Evolutionary conservation across 2,888 invertebrate species (phyloP).

Genomic region (Callyntrura guangdongensis): DNA sequence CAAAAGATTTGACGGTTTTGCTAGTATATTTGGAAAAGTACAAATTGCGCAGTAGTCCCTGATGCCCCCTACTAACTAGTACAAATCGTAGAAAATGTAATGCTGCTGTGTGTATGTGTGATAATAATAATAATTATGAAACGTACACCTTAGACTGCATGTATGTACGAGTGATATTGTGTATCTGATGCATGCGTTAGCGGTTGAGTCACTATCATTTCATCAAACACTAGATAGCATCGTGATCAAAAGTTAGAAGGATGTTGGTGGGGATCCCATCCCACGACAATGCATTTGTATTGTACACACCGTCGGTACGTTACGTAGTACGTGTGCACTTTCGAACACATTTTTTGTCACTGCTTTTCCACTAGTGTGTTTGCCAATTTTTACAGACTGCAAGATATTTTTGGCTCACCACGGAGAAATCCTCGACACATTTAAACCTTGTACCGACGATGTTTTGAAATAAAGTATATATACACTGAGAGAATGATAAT

Average conservation of each 20-base stretch:
- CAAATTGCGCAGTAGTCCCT: no score
- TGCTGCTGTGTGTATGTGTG: no score
- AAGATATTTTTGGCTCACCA: conserved; percentile 81
- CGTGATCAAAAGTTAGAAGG: conserved; percentile 3
- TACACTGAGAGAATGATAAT: conserved; percentile 48
- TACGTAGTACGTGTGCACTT: conserved; percentile 1
- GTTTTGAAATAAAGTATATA: conserved; percentile 70
- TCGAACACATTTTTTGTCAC: conserved; percentile 68
- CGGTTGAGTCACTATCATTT: no score
- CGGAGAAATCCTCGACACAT: conserved; percentile 78
- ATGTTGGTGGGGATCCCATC: conserved; percentile 17
- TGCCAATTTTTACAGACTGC: conserved; percentile 82
- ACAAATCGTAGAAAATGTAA: no score
- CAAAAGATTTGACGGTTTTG: no score
- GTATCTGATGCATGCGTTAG: no score
- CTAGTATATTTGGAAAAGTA: no score
- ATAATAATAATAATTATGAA: no score
- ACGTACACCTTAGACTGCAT: no score
- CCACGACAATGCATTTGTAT: neutral
- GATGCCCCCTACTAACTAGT: no score
- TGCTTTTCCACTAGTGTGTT: conserved; percentile 52
- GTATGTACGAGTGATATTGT: conserved; percentile 32
- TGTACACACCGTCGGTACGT: no score
- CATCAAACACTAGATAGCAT: neutral
- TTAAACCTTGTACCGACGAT: conserved; percentile 72